Evolutionary conservation across 2,797 vertebrate species (phyloP), one percentile per base, ranked within the genome.

Genomic region (Miopithecus talapoin): DNA sequence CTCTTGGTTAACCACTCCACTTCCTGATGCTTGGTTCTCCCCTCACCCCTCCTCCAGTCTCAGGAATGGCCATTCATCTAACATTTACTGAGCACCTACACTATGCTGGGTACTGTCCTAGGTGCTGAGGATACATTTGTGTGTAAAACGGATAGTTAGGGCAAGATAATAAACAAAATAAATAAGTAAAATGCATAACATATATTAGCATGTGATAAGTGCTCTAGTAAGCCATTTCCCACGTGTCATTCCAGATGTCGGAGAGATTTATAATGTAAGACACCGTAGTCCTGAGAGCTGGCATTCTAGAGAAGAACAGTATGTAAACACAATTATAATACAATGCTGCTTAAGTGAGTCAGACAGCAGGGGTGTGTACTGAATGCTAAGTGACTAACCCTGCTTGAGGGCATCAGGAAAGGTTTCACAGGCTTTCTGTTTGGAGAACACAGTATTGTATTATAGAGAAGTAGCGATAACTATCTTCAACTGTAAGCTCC

Each of bases 281-380:
- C 1, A 3, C 19, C 24, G 64, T 16, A 46, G 79, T 48, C 61
- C 76, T 76, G 33, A 72, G 33, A 94, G 48, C 68, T 36, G 59
- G 86, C 83, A 17, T 70, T 68, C 74, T 43, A 55, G 39, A 41
- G 14, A 80, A 24, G 72, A 78, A 76, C 36, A 96, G 80, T 70
- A 59, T 97, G 84, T 84, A 94, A 93, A 97, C 97, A 97, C 86
- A 94, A 95, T 97, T 94, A 91, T 72, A 96, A 97, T 93, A 96
- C 95, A 93, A 92, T 93, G 80, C 55, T 30, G 28, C 61, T 72
- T 41, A 64, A 85, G 12, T 97, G 86, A 97, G 64, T 91, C 96
- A 95, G 83, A 48, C 11, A 91, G 59, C 39, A 50, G 79, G 70
- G 85, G 85, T 86, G 93, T 93, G 91, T 55, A n/a, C 91, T 72